A percentile compares a stretch with the other conserved stretches of the same genome.
Conservation (phyloP, 2,888 invertebrate genomes). For the Drosophila greeni region DNA sequence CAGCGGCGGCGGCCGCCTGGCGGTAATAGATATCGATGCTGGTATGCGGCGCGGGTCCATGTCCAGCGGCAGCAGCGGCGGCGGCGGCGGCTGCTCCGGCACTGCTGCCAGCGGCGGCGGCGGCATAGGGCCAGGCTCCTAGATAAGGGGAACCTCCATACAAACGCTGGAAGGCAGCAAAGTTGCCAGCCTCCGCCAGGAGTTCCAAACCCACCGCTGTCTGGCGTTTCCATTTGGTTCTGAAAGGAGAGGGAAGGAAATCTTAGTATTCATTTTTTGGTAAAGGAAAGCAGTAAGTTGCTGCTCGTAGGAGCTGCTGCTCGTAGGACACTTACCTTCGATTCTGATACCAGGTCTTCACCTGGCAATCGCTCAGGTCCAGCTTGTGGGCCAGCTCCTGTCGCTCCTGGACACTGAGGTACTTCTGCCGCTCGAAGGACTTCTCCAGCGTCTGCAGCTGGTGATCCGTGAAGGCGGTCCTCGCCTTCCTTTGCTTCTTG, state of each 20-base stretch:
- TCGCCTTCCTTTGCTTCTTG: constrained; percentile 97
- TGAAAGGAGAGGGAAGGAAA: no score
- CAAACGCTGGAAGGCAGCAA: constrained; percentile 97
- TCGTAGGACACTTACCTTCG: constrained; percentile 84
- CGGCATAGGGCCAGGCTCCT: constrained; percentile 82
- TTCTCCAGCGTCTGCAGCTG: constrained; percentile 97
- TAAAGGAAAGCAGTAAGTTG: no score
- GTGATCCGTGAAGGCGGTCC: constrained; percentile 99
- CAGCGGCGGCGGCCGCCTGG: constrained; percentile 88
- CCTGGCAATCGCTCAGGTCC: constrained; percentile 98
- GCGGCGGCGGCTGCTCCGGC: constrained; percentile 50
- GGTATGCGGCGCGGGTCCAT: constrained; percentile 81
- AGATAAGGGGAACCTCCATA: constrained; percentile 88
- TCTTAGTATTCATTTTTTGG: no score
- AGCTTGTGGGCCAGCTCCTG: constrained; percentile 98
- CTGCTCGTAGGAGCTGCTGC: no score
- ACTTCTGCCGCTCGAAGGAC: constrained; percentile 97
- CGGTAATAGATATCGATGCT: constrained; percentile 90
- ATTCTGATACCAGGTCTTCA: constrained; percentile 99
- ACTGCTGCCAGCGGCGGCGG: constrained; percentile 80
- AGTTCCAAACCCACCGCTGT: constrained; percentile 98
- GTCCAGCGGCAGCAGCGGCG: constrained; percentile 68
- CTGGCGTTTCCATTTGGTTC: constrained; percentile 99
- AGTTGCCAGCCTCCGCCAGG: constrained; percentile 97
- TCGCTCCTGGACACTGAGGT: constrained; percentile 96